phyloP scores from a whole-genome alignment of 2,888 invertebrate genomes.

The Netelia virgata region DNA sequence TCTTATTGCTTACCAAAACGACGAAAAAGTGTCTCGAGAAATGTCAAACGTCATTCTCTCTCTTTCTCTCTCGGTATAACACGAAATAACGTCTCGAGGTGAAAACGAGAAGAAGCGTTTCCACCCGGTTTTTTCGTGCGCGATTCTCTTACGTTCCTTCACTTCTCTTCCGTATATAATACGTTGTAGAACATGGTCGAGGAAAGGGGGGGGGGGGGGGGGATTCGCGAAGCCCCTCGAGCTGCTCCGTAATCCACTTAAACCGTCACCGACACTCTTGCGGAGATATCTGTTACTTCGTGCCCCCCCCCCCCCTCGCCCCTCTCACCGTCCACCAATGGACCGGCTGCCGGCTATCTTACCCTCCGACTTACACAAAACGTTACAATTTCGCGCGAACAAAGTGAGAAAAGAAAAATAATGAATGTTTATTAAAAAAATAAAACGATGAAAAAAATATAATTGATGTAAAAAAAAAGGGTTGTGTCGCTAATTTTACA shows the following conservation, averaged over 20 bases:
- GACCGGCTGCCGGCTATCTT: too few relatives aligned
- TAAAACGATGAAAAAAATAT: background rate
- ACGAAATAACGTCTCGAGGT: background rate
- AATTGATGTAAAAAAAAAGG: background rate
- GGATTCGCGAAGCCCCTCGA: conserved; percentile 48
- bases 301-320: background rate
- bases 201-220: background rate
- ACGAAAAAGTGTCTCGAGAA: background rate
- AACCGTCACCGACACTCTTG: conserved; percentile 45
- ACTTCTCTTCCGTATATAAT: conserved; percentile 1
- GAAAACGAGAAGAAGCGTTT: conserved; percentile 4
- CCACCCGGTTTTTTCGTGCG: too few relatives aligned
- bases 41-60: background rate
- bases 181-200: background rate
- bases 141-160: too few relatives aligned
- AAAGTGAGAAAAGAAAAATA: background rate
- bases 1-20: too few relatives aligned
- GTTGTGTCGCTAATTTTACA: background rate
- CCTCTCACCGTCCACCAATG: background rate
- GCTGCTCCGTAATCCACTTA: conserved; percentile 65
- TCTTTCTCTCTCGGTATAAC: background rate
- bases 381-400: background rate
- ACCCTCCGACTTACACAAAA: too few relatives aligned
- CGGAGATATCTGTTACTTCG: conserved; percentile 40
- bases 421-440: background rate